Evolutionary conservation across 2,888 invertebrate species (phyloP), one percentile per base, ranked within the genome.

Genomic region (Macroteleia sp.): DNA sequence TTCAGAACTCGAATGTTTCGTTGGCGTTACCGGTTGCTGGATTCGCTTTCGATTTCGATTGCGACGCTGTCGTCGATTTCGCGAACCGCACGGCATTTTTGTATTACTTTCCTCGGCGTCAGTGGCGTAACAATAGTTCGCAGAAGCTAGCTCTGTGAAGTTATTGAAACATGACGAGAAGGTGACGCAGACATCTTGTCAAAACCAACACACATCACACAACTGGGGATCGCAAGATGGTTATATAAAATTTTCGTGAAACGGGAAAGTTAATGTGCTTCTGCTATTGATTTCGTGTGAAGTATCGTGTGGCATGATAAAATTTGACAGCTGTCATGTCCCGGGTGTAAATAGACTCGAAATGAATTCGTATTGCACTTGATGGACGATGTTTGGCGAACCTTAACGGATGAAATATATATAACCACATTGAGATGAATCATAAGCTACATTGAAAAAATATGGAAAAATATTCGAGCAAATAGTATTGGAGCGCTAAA

Each of bases 21-120:
- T 42, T 3, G 81, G 74, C 3, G 76, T 77, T 8, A 69, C 41
- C 1, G 75, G 56, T 12, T 44, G 78, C 22, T 81, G 83, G 1
- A 66, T 50, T 14, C 83, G 82, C 48, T 83, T 83, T 39, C 81
- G 81, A 42, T 87, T 87, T 25, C 78, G 77, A 25, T 67, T 56
- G n/a, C 73, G 62, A 16, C 77, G 73, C 19, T 73, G 57, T 62
- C 78, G 6, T 4, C 59, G 56, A 22, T 50, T 64, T 69, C 89
- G 88, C 44, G 87, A 81, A 12, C 86, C 85, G 62, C 87, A 86
- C 46, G 39, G 69, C 76, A 77, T 81, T 62, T 22, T 71, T 59
- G 16, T 66, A 25, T 42, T 52, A 9, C 9, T 30, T 44, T 56
- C 59, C 42, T 77, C 67, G 50, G 48, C 19, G 66, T 64, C 75